Percentiles rank a stretch among this genome's conserved stretches.
Evolutionary conservation across 2,113 vertebrate genomes (phyloP).

Genomic region (Chaetodon trifascialis): DNA sequence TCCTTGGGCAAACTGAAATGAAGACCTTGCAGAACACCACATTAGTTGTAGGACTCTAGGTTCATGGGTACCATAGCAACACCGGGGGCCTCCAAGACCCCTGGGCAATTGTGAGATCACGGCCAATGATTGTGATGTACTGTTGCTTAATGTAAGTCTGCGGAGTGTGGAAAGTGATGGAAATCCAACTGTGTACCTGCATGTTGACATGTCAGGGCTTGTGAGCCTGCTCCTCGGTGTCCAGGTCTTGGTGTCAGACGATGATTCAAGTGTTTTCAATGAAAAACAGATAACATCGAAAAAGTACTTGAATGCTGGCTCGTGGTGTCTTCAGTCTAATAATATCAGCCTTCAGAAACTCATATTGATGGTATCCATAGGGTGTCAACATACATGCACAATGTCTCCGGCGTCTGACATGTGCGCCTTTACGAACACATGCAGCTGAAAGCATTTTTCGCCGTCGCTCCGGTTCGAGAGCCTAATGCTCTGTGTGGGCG

Average conservation of each 20-base stretch:
- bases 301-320: neutral
- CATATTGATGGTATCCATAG: conserved; percentile 13
- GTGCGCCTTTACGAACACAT: conserved; percentile 11
- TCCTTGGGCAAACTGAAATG: neutral
- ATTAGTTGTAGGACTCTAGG: neutral
- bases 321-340: neutral
- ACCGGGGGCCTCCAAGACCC: neutral
- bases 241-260: neutral
- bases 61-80: neutral
- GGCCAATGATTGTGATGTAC: neutral
- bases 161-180: too few relatives aligned
- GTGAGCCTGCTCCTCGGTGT: too few relatives aligned
- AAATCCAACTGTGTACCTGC: neutral
- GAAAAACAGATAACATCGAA: neutral
- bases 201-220: too few relatives aligned
- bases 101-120: neutral
- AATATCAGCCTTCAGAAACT: conserved; percentile 15
- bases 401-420: conserved; percentile 10
- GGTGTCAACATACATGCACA: neutral
- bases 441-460: conserved; percentile 14
- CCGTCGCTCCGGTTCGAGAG: conserved; percentile 10
- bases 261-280: neutral
- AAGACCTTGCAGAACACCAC: neutral
- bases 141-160: too few relatives aligned
- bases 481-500: conserved; percentile 54